phyloP scores from a whole-genome alignment of 2,888 invertebrate species.

The Abrostola tripartita region DNA sequence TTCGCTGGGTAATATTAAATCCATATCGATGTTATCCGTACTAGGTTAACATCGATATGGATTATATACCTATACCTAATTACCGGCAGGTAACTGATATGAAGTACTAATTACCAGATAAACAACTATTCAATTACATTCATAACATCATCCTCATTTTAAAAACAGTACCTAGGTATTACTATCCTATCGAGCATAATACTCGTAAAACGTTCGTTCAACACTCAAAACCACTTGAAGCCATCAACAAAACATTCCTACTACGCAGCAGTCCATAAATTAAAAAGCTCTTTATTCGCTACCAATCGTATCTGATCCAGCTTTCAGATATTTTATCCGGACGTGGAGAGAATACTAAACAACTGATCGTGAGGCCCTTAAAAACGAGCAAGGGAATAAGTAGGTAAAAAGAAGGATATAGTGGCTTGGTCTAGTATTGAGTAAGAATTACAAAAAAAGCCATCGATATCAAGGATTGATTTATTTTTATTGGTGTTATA shows the following conservation, averaged over 20 bases:
- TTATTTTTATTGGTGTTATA: too few relatives aligned
- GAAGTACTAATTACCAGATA: too few relatives aligned
- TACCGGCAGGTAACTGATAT: too few relatives aligned
- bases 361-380: constrained; percentile 24
- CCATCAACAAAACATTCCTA: constrained; percentile 45
- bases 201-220: constrained; percentile 29
- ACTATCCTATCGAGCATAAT: constrained; percentile 16
- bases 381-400: constrained; percentile 17
- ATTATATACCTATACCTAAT: too few relatives aligned
- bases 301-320: constrained; percentile 50
- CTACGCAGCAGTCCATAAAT: constrained; percentile 43
- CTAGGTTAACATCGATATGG: too few relatives aligned
- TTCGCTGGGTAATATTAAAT: too few relatives aligned
- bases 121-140: neutral
- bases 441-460: neutral
- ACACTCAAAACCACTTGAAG: constrained; percentile 21
- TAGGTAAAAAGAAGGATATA: constrained; percentile 1
- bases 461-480: too few relatives aligned
- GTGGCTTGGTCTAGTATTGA: neutral
- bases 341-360: constrained; percentile 48
- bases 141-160: neutral
- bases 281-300: constrained; percentile 47
- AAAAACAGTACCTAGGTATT: neutral
- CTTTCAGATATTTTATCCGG: constrained; percentile 54
- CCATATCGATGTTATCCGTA: too few relatives aligned